Base-by-base conservation (phyloP, 2,888 invertebrate species). In the Drosophila helvetica region DNA sequence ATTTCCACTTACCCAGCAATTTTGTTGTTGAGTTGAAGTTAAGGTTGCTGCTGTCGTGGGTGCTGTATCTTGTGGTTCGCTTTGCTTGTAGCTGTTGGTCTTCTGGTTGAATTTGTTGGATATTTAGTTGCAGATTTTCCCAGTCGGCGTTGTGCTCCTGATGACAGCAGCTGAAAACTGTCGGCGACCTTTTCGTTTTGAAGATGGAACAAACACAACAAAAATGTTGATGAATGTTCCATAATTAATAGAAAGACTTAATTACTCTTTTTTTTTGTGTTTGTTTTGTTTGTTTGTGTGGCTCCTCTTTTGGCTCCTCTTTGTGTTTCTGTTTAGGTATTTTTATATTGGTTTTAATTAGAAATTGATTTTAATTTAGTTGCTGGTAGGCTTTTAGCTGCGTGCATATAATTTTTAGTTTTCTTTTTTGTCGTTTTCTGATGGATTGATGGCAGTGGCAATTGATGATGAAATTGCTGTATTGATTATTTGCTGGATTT, bases 211-310 rank as follows among this genome's bases (percentile, higher is more conserved):
- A 88, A 77, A 80, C 79, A 83, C 86, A 86, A 85, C 85, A 80
- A 75, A 77, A 77, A 64, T 79, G 83, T 85, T 82, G 83, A 88
- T 86, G 77, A 87, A 83, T 87, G 85, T 88, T 88, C 88, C 88
- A 88, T 88, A 88, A 87, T 88, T 88, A 88, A 75, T 80, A 66
- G 45, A 67, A 63, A 74, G 77, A 82, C 70, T 64, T 53, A 67
- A 68, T 75, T 60, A 60, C 60, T 64, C 53, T 66, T 68, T 68
- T 42, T 15, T 25, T 54, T 61, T n/a, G 47, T 30, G n/a, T 17
- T 56, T 46, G 53, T 18, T 54, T 38, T 25, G 48, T n/a, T 48
- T 48, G 12, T 42, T 47, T 27, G n/a, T 51, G 38, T 38, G 38
- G 12, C 43, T 69, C 54, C 48, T 30, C 45, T 51, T 51, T 15